Percentiles rank a stretch among this genome's conserved stretches.
phyloP scores from a whole-genome alignment of 1,140 invertebrate species.

The Formica selysi region DNA sequence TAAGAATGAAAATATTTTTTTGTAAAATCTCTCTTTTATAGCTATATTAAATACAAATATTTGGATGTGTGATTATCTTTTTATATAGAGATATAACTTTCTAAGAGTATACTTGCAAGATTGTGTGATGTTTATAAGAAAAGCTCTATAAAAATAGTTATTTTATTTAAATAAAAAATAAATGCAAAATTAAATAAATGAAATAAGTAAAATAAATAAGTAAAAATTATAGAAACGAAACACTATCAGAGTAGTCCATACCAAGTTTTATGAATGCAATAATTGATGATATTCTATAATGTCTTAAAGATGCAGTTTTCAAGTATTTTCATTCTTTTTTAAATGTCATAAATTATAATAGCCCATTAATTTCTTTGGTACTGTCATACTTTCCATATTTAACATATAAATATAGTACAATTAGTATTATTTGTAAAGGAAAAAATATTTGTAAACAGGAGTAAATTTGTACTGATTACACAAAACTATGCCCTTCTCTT shows the following conservation, averaged over 20 bases:
- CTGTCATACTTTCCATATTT: constrained; percentile 3
- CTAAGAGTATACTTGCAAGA: constrained; percentile 28
- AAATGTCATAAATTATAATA: constrained; percentile 11
- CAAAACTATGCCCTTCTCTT: not conserved
- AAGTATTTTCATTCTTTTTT: constrained; percentile 55
- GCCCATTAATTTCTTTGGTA: not conserved
- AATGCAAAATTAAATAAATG: constrained; percentile 26
- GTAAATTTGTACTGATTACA: not conserved
- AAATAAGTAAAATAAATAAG: not conserved
- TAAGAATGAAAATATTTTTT: constrained; percentile 74
- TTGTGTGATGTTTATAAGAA: not conserved
- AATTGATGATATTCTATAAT: not conserved
- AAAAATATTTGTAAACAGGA: constrained; percentile 24
- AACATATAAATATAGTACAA: constrained; percentile 1
- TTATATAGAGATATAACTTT: constrained; percentile 16
- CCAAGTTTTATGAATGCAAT: constrained; percentile 4
- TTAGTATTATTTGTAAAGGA: not conserved
- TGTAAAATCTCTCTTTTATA: not conserved
- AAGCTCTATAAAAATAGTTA: constrained; percentile 20
- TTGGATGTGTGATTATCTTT: constrained; percentile 20
- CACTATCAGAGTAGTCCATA: constrained; percentile 25
- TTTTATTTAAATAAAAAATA: constrained; percentile 6
- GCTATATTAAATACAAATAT: constrained; percentile 2
- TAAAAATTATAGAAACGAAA: constrained; percentile 33
- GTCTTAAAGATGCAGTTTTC: not conserved